Percentiles rank a stretch among this genome's conserved stretches.
Evolutionary conservation across 2,797 vertebrate species (phyloP).

Genomic region (Melanotaenia parkinsoni): DNA sequence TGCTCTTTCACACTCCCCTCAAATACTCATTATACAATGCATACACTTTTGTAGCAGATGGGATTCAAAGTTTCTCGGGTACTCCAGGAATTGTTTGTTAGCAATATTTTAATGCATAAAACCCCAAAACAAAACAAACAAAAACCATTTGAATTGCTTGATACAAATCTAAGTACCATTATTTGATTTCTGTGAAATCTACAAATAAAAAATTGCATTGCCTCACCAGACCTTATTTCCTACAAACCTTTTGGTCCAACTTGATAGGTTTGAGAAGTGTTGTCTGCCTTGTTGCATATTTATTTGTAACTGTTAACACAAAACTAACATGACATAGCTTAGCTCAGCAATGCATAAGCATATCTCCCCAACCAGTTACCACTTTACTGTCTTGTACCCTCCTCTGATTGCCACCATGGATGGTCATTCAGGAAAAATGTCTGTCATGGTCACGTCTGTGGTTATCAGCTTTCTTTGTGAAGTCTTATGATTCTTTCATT

Average conservation of each 20-base stretch:
- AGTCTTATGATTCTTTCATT: not conserved
- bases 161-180: conserved; percentile 51
- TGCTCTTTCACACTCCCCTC: conserved; percentile 14
- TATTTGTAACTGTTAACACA: conserved; percentile 6
- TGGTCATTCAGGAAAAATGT: not conserved
- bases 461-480: not conserved
- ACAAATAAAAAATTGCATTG: conserved; percentile 25
- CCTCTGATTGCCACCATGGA: not conserved
- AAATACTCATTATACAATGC: conserved; percentile 62
- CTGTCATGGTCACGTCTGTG: not conserved
- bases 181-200: conserved; percentile 55
- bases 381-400: not conserved
- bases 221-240: not conserved
- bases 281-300: conserved; percentile 19
- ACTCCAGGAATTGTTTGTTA: conserved; percentile 57
- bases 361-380: conserved; percentile 8
- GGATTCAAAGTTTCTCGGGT: conserved; percentile 50
- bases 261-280: conserved; percentile 12
- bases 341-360: conserved; percentile 28
- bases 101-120: conserved; percentile 30
- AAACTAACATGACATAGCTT: not conserved
- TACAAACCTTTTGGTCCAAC: not conserved
- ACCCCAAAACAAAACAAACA: not conserved
- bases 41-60: conserved; percentile 52
- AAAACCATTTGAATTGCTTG: conserved; percentile 29